phyloP scores from a whole-genome alignment of 2,888 invertebrate genomes.

The Cryptocephalus moraei region DNA sequence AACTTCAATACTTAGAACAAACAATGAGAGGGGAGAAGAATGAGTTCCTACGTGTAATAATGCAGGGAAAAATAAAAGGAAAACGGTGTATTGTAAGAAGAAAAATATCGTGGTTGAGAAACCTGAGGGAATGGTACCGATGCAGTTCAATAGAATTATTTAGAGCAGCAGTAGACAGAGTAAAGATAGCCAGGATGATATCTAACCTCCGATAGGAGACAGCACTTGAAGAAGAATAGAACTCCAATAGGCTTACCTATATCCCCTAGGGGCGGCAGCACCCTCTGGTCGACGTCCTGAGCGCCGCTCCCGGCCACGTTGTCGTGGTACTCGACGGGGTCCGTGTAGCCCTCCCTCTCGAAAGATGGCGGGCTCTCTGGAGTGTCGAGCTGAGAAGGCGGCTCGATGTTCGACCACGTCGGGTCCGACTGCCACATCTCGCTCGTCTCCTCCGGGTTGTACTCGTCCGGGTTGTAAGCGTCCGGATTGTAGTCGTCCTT shows the following conservation, averaged over 20 bases:
- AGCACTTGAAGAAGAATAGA: too few relatives aligned
- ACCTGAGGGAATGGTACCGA: too few relatives aligned
- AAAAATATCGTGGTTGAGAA: too few relatives aligned
- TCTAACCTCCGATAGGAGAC: too few relatives aligned
- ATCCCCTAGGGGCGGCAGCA: constrained; percentile 36
- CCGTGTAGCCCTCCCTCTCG: constrained; percentile 49
- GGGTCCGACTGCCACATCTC: neutral
- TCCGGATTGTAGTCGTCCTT: constrained; percentile 23
- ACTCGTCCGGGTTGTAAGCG: constrained; percentile 19
- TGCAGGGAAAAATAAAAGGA: too few relatives aligned
- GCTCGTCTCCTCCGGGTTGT: constrained; percentile 35
- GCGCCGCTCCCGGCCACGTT: constrained; percentile 14
- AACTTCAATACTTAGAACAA: too few relatives aligned
- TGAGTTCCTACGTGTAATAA: too few relatives aligned
- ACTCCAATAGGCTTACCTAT: constrained; percentile 18
- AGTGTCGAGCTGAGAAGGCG: constrained; percentile 38
- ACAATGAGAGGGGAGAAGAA: too few relatives aligned
- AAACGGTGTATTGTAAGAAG: too few relatives aligned
- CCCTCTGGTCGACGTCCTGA: constrained; percentile 50
- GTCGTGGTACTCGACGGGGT: constrained; percentile 54
- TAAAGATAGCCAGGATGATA: too few relatives aligned
- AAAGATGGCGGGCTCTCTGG: constrained; percentile 58
- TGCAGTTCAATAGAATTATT: too few relatives aligned
- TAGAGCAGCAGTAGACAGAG: too few relatives aligned
- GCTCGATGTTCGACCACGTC: neutral